These are phyloP conservation scores for Parus major DNA, from an alignment of 2,113 vertebrate species.

Conservation along the genomic window DNA sequence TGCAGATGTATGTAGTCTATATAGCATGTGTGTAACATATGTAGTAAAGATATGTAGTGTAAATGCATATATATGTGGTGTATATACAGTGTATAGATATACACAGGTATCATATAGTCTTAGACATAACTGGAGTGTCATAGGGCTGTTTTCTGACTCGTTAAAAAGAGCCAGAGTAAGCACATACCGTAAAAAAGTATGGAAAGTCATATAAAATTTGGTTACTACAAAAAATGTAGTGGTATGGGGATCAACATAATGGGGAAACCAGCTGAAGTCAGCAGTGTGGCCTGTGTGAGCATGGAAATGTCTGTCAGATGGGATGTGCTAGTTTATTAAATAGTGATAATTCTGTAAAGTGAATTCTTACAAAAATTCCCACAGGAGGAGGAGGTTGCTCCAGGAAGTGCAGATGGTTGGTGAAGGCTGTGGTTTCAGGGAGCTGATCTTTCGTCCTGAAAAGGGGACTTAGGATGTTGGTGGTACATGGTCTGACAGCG, in stretches of 20 bases:
- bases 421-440: neutral
- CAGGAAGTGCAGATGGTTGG: accelerated
- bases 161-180: neutral
- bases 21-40: no score
- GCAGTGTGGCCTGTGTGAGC: accelerated
- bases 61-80: accelerated
- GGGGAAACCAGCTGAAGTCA: neutral
- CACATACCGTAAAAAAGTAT: accelerated
- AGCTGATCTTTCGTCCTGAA: neutral
- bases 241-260: neutral
- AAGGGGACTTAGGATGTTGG: slow-evolving; percentile 69
- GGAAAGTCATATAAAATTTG: no score
- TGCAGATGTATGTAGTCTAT: no score
- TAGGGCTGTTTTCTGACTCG: accelerated
- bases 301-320: neutral
- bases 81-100: accelerated
- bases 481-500: slow-evolving; percentile 42
- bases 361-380: neutral
- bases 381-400: neutral
- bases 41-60: no score
- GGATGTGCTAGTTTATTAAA: neutral
- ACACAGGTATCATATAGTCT: no score
- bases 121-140: accelerated
- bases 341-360: neutral
- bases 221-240: accelerated